Base-by-base conservation (phyloP, 2,797 vertebrate genomes). In the Serranus cabrilla region DNA sequence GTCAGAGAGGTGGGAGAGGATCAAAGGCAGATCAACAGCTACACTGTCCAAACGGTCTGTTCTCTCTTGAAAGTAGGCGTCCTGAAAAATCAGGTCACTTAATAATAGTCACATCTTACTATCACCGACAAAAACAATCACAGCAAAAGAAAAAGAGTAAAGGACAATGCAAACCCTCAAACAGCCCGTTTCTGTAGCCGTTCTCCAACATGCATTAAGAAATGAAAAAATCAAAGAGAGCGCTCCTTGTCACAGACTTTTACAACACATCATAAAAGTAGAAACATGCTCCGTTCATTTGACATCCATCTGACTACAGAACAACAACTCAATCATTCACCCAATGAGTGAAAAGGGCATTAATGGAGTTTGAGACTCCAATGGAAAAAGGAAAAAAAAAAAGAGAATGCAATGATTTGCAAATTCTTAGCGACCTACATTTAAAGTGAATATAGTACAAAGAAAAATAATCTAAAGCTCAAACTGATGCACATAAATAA, bases 1-100 rank as follows among this genome's bases (percentile, higher is more conserved):
- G 80, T 89, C 91, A 92, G 71, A 71, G 60, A 18, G 5, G 68
- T n/a, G 60, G 56, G 56, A 55, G 45, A 78, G 23, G 57, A 66
- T 83, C 65, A 87, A 70, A 81, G 69, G 9, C 71, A 18, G 14
- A 62, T 43, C 37, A 50, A 58, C 46, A 18, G 40, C 20, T 31
- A 31, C 42, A 27, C 2, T 40, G 12, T 46, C 20, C 2, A 80
- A 23, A 55, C 39, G 12, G 18, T 71, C 25, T 18, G 2, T 37
- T 16, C 47, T 37, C 14, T 37, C 1, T 10, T 11, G 11, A 61
- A 27, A 45, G 17, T n/a, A 11, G 7, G 1, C n/a, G 13, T 56
- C 25, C 2, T n/a, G 7, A 10, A 11, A 20, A 72, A 31, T 21
- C 51, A 13, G 31, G 5, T 20, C 0, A 43, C 63, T 77, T 66